These are phyloP conservation scores for Brachionus koreanus DNA, from an alignment of 1,140 invertebrate species.

Conservation along the genomic window DNA sequence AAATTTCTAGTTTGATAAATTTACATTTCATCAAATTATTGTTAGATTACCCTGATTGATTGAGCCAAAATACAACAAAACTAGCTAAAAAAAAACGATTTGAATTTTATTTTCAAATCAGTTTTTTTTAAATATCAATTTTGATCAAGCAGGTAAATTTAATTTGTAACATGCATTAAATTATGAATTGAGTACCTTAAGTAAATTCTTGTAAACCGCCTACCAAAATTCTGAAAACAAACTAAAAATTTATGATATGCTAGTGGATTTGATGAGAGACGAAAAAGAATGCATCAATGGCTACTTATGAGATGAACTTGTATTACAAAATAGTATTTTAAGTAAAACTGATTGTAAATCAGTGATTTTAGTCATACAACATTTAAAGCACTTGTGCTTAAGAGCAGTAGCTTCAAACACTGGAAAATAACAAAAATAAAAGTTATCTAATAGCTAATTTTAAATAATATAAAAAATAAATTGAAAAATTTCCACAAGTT, in stretches of 20 bases:
- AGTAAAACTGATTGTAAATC: neutral
- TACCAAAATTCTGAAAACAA: neutral
- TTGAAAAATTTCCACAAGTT: neutral
- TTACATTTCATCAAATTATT: no score
- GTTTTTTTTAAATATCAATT: neutral
- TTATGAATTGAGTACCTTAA: neutral
- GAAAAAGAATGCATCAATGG: neutral
- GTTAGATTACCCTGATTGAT: no score
- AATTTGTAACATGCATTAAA: neutral
- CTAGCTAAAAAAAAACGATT: no score
- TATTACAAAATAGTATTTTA: neutral
- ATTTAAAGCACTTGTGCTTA: neutral
- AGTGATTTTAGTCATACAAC: neutral
- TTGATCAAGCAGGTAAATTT: neutral
- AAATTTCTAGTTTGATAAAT: no score
- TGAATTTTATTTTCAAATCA: no score
- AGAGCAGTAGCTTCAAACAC: neutral
- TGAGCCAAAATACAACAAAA: no score
- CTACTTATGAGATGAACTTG: neutral
- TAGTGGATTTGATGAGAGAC: neutral
- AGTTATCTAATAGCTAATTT: constrained; percentile 9
- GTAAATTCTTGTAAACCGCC: neutral
- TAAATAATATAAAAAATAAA: neutral
- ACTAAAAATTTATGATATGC: neutral
- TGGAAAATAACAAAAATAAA: neutral